Evolutionary conservation across 1,140 invertebrate species (phyloP), one percentile per base, ranked within the genome.

Genomic region (Drosophila athabasca): DNA sequence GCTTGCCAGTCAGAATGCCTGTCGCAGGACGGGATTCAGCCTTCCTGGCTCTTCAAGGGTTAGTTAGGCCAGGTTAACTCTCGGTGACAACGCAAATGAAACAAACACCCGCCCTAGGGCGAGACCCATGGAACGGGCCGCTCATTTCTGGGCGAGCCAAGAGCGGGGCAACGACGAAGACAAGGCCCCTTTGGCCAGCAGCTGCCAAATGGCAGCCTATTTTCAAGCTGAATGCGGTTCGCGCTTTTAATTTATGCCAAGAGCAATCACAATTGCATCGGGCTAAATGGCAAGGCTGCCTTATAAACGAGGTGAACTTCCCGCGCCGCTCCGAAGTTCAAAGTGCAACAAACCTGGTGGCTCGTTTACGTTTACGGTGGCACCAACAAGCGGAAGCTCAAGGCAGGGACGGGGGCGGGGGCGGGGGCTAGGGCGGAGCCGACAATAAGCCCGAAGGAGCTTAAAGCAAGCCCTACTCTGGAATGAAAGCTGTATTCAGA

Each of bases 161-260:
- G 9, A 39, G 31, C 1, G 55, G 44, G 26, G 19, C n/a, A n/a
- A 48, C 51, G 41, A 46, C 46, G 19, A 13, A 24, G 22, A 48
- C 48, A 2, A 31, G 31, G 8, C 31, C 9, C 31, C 8, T 9
- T 31, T 31, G 31, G 31, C 31, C 31, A 54, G 46, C 61, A 54
- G 61, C 60, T 46, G 54, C 54, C 35, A 64, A 65, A 73, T 41
- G 60, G 60, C 77, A 81, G 81, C 77, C 81, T 79, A 84, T 77
- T 77, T 85, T 57, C 64, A 39, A 4, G 35, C 9, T 11, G 55
- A 57, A 46, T 19, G 52, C 44, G 29, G 41, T 45, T 55, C 35
- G 31, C 29, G n/a, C 60, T 79, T 80, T 74, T 87, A 88, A 87
- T 87, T 87, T 87, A 87, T 87, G 83, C 83, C 83, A 87, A 88